Conservation (phyloP, 2,797 vertebrate genomes). For the Dermochelys coriacea region DNA sequence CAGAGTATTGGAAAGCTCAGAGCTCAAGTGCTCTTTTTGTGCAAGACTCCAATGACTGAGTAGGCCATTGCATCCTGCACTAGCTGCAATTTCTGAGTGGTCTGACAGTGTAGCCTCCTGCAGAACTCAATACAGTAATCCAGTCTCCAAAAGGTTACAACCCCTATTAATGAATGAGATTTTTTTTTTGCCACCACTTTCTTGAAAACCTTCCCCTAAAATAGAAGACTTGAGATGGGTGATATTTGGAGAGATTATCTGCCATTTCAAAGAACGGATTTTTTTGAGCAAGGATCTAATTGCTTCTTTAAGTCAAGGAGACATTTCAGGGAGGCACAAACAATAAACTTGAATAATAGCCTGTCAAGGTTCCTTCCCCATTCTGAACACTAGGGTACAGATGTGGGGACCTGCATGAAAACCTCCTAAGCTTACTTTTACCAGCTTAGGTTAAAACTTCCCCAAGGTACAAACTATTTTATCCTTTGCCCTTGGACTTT, state of each 20-base stretch:
- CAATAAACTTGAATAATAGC: neutral
- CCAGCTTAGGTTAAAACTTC: no score
- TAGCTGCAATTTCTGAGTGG: neutral
- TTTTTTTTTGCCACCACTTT: neutral
- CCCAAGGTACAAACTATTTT: no score
- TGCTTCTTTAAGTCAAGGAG: conserved; percentile 1
- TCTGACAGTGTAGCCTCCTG: neutral
- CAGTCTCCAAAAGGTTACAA: neutral
- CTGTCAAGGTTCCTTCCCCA: no score
- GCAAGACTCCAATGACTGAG: fast-evolving
- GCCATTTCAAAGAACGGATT: neutral
- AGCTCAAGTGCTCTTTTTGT: neutral
- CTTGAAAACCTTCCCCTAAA: neutral
- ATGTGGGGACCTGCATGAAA: no score
- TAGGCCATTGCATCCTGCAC: neutral
- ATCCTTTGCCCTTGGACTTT: no score
- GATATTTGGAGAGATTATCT: neutral
- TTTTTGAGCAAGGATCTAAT: neutral
- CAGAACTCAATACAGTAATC: neutral
- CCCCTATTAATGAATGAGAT: neutral
- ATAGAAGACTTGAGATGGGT: neutral
- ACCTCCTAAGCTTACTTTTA: no score
- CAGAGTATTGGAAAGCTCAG: neutral
- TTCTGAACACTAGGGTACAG: no score
- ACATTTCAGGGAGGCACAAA: neutral